Conservation (phyloP, 2,797 vertebrate species). For the Anguilla anguilla region DNA sequence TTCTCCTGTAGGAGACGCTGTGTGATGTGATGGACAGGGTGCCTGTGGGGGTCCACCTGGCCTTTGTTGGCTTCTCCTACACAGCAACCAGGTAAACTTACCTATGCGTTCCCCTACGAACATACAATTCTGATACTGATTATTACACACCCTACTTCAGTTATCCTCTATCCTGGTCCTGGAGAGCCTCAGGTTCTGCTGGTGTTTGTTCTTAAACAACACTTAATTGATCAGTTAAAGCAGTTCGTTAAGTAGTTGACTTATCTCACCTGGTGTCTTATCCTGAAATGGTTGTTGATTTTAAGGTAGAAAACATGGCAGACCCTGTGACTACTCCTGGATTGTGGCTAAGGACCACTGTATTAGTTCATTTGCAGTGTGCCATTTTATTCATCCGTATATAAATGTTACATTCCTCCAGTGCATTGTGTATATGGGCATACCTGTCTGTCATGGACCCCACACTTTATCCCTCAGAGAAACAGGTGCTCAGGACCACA, state of each 20-base stretch:
- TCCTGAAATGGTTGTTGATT: no score
- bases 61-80: conserved; percentile 74
- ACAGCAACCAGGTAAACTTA: conserved; percentile 63
- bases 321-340: no score
- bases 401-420: background rate
- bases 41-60: conserved; percentile 66
- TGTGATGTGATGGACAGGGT: conserved; percentile 60
- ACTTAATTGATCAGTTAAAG: no score
- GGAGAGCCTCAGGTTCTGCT: background rate
- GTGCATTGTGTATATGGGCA: background rate
- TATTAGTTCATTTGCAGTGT: no score
- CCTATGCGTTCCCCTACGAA: background rate
- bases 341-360: no score
- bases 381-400: no score
- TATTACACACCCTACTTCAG: background rate
- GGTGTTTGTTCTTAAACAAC: no score
- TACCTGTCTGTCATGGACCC: background rate
- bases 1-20: conserved; percentile 59
- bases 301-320: no score
- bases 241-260: no score
- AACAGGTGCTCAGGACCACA: conserved; percentile 65
- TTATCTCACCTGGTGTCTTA: no score
- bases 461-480: conserved; percentile 52
- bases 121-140: background rate
- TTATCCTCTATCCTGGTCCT: no score